phyloP scores from a whole-genome alignment of 2,888 invertebrate species.

The Xestia sexstrigata region DNA sequence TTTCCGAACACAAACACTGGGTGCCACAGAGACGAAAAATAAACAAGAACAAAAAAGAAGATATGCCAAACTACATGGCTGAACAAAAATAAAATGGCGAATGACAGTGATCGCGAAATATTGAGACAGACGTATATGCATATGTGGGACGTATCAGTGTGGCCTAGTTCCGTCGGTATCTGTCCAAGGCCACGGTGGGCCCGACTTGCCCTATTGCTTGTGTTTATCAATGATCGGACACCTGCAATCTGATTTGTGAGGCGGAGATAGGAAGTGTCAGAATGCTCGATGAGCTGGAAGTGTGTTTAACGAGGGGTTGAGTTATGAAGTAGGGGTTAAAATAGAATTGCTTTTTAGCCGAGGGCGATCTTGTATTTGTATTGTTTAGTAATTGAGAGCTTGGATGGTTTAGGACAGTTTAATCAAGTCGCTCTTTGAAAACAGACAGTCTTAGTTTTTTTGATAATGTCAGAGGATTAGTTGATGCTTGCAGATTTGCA shows the following conservation, averaged over 20 bases:
- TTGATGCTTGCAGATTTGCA: neutral
- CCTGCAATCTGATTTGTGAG: constrained; percentile 68
- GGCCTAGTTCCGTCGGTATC: constrained; percentile 80
- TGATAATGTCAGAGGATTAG: neutral
- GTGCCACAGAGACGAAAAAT: constrained; percentile 45
- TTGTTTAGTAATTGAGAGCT: neutral
- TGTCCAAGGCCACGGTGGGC: constrained; percentile 73
- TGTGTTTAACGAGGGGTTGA: constrained; percentile 18
- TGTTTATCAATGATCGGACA: constrained; percentile 64
- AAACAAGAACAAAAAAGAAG: constrained; percentile 37
- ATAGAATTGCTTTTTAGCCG: neutral
- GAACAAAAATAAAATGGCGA: constrained; percentile 67
- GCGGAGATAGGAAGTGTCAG: constrained; percentile 58
- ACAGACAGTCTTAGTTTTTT: neutral
- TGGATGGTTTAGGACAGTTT: neutral
- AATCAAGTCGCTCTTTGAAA: neutral
- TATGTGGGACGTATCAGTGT: constrained; percentile 73
- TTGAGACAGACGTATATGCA: constrained; percentile 58
- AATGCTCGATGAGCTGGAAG: constrained; percentile 57
- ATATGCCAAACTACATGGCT: constrained; percentile 60
- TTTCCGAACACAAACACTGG: constrained; percentile 61
- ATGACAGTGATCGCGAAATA: constrained; percentile 72
- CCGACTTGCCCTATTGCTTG: constrained; percentile 41
- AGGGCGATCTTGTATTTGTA: neutral
- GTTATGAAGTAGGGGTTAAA: constrained; percentile 24